Base-by-base conservation (phyloP, 2,797 vertebrate species). In the Parambassis ranga region DNA sequence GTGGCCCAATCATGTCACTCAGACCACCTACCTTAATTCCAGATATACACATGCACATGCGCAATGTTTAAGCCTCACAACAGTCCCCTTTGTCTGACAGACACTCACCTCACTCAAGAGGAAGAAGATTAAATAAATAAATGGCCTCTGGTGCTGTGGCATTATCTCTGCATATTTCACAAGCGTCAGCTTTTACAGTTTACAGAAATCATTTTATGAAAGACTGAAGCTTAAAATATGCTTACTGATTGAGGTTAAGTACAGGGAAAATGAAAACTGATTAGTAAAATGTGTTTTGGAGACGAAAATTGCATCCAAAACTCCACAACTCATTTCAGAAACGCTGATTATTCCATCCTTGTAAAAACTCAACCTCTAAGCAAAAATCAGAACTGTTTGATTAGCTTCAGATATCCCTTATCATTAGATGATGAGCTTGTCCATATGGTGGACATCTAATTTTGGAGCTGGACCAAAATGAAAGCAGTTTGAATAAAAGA, bases 51-150 rank as follows among this genome's bases (percentile, higher is more conserved):
- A 83, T 68, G 68, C 75, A 82, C 75, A 71, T 77, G 82, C 83
- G 70, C 55, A 82, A 68, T 65, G 64, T 42, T 59, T 71, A 26
- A 20, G 56, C 52, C 39, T 64, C 53, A 26, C 60, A 60, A 76
- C 7, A 30, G 60, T 64, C 33, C 83, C 87, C 91, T 92, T 93
- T 92, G 92, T 93, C 90, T 94, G 92, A 93, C 90, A 93, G 82
- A 79, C 88, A 92, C n/a, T n/a, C n/a, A 93, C 93, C 91, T 92
- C 91, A 66, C 76, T 77, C 65, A 71, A 59, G 48, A 70, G 65
- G 67, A 65, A 75, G 72, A 56, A 80, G 85, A 77, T 87, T 80
- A 84, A 81, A 84, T 74, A 84, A 81, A 84, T 74, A 79, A 82
- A 85, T 75, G 71, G 77, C 81, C 84, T 76, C 69, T 81, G 79